phyloP scores from a whole-genome alignment of 2,797 vertebrate species.

The Sebastiscus tertius region DNA sequence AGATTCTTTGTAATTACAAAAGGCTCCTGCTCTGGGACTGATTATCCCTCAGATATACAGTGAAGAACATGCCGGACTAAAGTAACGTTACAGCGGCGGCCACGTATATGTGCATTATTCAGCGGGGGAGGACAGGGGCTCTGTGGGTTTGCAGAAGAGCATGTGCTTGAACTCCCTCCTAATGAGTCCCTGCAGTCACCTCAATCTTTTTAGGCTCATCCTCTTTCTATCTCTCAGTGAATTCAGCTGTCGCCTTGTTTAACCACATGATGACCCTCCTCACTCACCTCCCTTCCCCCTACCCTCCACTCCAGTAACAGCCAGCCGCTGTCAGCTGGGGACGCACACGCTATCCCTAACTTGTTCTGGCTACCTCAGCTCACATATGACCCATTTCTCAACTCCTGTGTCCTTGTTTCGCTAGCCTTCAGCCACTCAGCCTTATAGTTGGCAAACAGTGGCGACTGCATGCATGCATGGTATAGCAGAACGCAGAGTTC shows the following conservation, averaged over 20 bases:
- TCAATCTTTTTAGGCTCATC: constrained; percentile 50
- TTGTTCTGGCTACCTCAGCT: constrained; percentile 68
- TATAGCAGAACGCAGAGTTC: constrained; percentile 44
- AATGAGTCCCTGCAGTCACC: constrained; percentile 77
- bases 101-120: constrained; percentile 67
- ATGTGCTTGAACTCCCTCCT: constrained; percentile 61
- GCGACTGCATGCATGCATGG: constrained; percentile 43
- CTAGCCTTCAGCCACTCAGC: constrained; percentile 51
- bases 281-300: not conserved
- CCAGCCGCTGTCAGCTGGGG: constrained; percentile 54
- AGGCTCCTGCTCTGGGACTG: constrained; percentile 67
- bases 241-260: constrained; percentile 67
- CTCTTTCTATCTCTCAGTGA: constrained; percentile 48
- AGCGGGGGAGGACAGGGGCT: constrained; percentile 58
- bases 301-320: constrained; percentile 25
- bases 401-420: constrained; percentile 56
- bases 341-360: constrained; percentile 47
- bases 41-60: constrained; percentile 46
- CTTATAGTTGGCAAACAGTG: constrained; percentile 54
- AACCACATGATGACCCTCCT: constrained; percentile 64
- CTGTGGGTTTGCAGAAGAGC: constrained; percentile 59
- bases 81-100: constrained; percentile 47
- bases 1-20: constrained; percentile 80
- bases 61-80: constrained; percentile 33
- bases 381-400: constrained; percentile 76